These are phyloP conservation scores for Andrena trimmerana DNA, from an alignment of 2,888 invertebrate genomes.

Conservation along the genomic window DNA sequence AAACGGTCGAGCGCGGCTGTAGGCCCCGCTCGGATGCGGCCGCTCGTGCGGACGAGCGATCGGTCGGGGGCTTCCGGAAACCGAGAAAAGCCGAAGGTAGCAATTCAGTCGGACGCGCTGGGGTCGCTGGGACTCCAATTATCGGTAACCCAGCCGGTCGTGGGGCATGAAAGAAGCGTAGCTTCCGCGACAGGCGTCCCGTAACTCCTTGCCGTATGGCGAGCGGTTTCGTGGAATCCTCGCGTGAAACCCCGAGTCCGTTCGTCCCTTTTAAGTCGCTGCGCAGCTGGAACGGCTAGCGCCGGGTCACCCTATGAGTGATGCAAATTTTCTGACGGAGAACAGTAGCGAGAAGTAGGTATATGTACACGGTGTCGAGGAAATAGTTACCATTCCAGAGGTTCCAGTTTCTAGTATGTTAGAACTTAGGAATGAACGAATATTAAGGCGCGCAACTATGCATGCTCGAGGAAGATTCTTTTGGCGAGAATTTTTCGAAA, in stretches of 20 bases:
- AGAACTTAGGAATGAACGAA: no score
- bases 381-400: no score
- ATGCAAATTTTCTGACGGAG: conserved; percentile 4
- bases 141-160: conserved; percentile 58
- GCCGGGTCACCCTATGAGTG: neutral
- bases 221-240: conserved; percentile 32
- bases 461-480: no score
- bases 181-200: conserved; percentile 44
- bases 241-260: conserved; percentile 35
- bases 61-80: conserved; percentile 63
- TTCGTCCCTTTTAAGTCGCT: conserved; percentile 15
- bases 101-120: conserved; percentile 57
- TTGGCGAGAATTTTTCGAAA: no score
- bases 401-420: no score
- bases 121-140: conserved; percentile 58
- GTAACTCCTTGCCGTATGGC: conserved; percentile 55
- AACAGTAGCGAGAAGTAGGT: neutral
- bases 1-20: conserved; percentile 11
- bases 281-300: neutral
- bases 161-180: conserved; percentile 1
- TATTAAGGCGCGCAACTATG: no score
- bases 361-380: neutral
- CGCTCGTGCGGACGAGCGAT: conserved; percentile 47
- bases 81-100: conserved; percentile 63
- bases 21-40: conserved; percentile 1